A percentile compares a stretch with the other conserved stretches of the same genome.
Conservation (phyloP, 1,140 invertebrate species). For the Drosophila bifasciata region DNA sequence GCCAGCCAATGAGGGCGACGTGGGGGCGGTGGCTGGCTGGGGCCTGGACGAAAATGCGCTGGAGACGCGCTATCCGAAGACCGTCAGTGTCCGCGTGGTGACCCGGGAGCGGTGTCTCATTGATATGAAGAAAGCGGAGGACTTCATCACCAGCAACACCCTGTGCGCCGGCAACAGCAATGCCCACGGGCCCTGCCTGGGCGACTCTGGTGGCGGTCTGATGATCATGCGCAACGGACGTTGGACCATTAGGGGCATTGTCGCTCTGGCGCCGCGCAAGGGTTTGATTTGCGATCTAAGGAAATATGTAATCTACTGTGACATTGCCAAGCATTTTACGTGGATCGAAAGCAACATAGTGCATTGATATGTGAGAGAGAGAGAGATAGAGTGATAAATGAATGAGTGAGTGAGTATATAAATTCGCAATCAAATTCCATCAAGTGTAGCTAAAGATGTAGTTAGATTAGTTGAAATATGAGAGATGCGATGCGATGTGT, state of each 20-base stretch:
- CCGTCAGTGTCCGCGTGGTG: slow-evolving; percentile 47
- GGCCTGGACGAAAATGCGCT: slow-evolving; percentile 55
- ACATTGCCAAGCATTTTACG: slow-evolving; percentile 57
- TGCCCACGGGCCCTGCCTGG: slow-evolving; percentile 61
- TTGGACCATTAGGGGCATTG: slow-evolving; percentile 69
- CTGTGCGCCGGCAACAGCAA: slow-evolving; percentile 70
- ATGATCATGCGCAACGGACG: slow-evolving; percentile 54
- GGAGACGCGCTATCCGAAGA: slow-evolving; percentile 40
- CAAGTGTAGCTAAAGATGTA: too few relatives aligned
- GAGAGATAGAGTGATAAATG: too few relatives aligned
- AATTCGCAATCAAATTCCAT: too few relatives aligned
- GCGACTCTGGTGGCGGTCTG: slow-evolving; percentile 69
- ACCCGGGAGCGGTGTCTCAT: slow-evolving; percentile 52
- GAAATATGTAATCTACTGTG: slow-evolving; percentile 72
- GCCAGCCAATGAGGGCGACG: slow-evolving; percentile 34
- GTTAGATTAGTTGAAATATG: neutral
- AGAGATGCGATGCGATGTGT: neutral
- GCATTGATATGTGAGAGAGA: neutral
- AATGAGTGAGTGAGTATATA: too few relatives aligned
- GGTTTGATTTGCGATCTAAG: slow-evolving; percentile 57
- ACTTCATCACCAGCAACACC: slow-evolving; percentile 67
- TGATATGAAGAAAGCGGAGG: slow-evolving; percentile 42
- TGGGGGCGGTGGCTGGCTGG: slow-evolving; percentile 71
- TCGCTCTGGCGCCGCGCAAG: slow-evolving; percentile 49
- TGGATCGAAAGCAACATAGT: slow-evolving; percentile 63